A percentile compares a stretch with the other conserved stretches of the same genome.
Conservation (phyloP, 1,140 invertebrate species). For the Rhopalosiphum padi region DNA sequence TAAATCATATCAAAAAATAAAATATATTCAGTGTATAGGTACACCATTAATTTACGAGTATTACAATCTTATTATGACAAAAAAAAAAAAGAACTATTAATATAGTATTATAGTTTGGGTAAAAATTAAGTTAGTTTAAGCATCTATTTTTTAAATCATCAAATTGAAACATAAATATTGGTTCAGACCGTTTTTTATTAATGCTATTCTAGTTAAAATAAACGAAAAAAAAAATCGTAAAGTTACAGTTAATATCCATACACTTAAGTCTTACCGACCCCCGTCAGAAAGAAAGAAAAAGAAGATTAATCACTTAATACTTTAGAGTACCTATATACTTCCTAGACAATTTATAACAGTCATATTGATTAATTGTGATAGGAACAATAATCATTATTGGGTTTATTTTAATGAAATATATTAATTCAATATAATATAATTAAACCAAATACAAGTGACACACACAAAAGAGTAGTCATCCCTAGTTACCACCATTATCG, state of each 20-base stretch:
- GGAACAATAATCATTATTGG: not conserved
- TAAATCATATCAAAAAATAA: not conserved
- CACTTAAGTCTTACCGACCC: not conserved
- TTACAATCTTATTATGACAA: not conserved
- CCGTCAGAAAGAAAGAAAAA: not conserved
- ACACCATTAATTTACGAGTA: not conserved
- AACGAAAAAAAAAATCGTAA: not conserved
- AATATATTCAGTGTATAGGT: not conserved
- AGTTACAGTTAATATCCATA: not conserved
- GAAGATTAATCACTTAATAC: slow-evolving; percentile 17
- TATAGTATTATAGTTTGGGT: not conserved
- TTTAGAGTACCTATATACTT: not conserved
- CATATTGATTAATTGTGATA: not conserved
- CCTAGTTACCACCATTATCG: not conserved
- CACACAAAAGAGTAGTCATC: not conserved
- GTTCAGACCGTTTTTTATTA: not conserved
- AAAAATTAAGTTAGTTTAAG: not conserved
- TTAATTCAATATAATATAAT: not conserved
- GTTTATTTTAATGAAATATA: not conserved
- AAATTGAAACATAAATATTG: not conserved
- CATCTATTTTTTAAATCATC: not conserved
- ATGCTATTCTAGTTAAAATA: not conserved
- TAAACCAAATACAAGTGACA: not conserved
- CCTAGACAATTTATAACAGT: not conserved
- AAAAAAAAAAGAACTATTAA: not conserved